Percentiles rank a stretch among this genome's conserved stretches.
These are phyloP conservation scores for Hydrolagus affinis DNA, from an alignment of 2,113 vertebrate species.

Conservation along the genomic window DNA sequence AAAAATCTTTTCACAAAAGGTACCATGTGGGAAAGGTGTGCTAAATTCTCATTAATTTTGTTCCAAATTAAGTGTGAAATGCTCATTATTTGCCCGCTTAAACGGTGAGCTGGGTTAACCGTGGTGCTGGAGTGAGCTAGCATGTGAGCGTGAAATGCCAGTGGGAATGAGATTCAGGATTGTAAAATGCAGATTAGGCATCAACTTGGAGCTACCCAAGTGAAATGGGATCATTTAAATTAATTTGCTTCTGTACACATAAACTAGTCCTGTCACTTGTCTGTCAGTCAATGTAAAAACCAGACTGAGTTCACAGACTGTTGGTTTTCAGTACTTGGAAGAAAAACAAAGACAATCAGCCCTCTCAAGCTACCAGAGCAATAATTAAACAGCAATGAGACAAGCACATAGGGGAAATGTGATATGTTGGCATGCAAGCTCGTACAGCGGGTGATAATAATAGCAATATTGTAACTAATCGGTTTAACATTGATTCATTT, in stretches of 20 bases:
- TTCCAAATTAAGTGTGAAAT: conserved; percentile 41
- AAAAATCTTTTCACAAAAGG: neutral
- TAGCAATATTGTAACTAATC: no score
- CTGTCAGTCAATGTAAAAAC: conserved; percentile 7
- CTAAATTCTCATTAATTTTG: conserved; percentile 34
- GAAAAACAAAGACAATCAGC: neutral
- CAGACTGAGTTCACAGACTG: neutral
- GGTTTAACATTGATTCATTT: no score
- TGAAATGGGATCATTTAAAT: neutral
- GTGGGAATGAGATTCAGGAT: neutral
- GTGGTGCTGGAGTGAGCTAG: neutral
- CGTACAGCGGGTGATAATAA: no score
- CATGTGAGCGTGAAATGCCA: neutral
- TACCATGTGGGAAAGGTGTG: conserved; percentile 36
- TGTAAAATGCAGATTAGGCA: neutral
- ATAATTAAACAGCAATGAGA: neutral
- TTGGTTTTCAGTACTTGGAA: neutral
- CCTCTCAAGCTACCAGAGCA: neutral
- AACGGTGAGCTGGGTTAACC: conserved; percentile 20
- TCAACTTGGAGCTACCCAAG: neutral
- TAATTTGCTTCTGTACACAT: conserved; percentile 1
- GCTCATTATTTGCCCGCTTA: conserved; percentile 30
- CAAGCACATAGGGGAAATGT: neutral
- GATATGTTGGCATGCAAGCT: neutral
- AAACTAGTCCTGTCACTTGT: neutral